phyloP scores from a whole-genome alignment of 2,888 invertebrate genomes.

The Sesia apiformis region DNA sequence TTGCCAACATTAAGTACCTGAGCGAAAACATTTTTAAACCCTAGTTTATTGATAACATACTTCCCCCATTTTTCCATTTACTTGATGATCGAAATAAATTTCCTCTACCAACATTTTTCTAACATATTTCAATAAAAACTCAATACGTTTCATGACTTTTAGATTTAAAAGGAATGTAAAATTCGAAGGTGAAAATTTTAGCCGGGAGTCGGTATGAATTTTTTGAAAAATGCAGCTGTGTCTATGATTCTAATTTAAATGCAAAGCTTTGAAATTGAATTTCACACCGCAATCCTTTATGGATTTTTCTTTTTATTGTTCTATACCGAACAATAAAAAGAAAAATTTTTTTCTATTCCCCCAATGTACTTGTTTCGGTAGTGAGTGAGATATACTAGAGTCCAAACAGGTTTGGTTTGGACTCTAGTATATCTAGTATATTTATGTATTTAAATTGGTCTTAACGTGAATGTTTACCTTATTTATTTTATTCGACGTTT shows the following conservation, averaged over 20 bases:
- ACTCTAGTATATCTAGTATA: too few relatives aligned
- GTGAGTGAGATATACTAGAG: too few relatives aligned
- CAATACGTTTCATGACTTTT: neutral
- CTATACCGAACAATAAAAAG: too few relatives aligned
- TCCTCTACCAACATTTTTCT: too few relatives aligned
- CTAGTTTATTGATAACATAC: neutral
- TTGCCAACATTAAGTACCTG: slow-evolving; percentile 23
- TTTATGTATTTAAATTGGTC: too few relatives aligned
- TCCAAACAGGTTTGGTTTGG: too few relatives aligned
- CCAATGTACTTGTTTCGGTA: too few relatives aligned
- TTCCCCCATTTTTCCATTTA: neutral
- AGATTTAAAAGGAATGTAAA: neutral
- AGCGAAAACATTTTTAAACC: slow-evolving; percentile 12
- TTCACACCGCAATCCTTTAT: slow-evolving; percentile 32
- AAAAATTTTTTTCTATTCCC: too few relatives aligned
- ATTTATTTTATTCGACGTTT: too few relatives aligned
- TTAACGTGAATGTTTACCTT: too few relatives aligned
- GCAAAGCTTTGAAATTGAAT: slow-evolving; percentile 47
- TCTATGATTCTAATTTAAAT: slow-evolving; percentile 41
- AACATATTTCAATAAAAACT: too few relatives aligned
- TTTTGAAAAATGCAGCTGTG: slow-evolving; percentile 35
- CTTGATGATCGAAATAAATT: too few relatives aligned
- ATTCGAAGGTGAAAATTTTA: neutral
- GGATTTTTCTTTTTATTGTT: slow-evolving; percentile 9
- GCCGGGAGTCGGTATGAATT: slow-evolving; percentile 12